Conservation (phyloP, 1,140 invertebrate species). For the Drosophila sp. region DNA sequence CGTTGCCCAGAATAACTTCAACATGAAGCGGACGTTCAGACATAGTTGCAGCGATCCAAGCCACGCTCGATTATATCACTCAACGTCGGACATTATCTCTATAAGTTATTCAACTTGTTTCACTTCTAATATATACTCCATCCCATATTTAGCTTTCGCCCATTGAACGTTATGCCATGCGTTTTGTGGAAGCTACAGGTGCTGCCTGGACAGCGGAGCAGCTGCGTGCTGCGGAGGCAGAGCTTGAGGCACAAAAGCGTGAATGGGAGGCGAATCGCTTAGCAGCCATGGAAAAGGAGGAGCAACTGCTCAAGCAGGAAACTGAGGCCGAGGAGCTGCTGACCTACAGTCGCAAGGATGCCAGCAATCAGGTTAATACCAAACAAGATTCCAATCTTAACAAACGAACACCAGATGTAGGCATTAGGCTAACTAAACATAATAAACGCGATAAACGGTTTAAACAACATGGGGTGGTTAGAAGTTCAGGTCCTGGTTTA, state of each 20-base stretch:
- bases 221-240: constrained; percentile 93
- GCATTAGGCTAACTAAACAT: constrained; percentile 41
- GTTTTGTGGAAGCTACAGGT: constrained; percentile 94
- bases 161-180: constrained; percentile 97
- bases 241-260: constrained; percentile 95
- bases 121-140: background rate
- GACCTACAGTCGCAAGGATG: constrained; percentile 90
- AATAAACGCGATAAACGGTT: constrained; percentile 58
- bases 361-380: constrained; percentile 92
- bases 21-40: constrained; percentile 67
- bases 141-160: constrained; percentile 89
- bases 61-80: constrained; percentile 84
- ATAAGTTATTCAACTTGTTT: background rate
- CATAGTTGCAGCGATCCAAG: constrained; percentile 78
- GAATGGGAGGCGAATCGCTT: constrained; percentile 96
- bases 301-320: constrained; percentile 89
- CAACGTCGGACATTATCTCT: constrained; percentile 70
- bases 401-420: constrained; percentile 38
- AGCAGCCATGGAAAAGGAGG: constrained; percentile 88
- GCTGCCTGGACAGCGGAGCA: constrained; percentile 94
- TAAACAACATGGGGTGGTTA: constrained; percentile 35
- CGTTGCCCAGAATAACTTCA: constrained; percentile 64
- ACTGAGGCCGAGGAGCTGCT: constrained; percentile 88
- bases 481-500: constrained; percentile 11
- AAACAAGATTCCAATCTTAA: constrained; percentile 68